phyloP scores from a whole-genome alignment of 2,113 vertebrate genomes.

The Passer montanus region DNA sequence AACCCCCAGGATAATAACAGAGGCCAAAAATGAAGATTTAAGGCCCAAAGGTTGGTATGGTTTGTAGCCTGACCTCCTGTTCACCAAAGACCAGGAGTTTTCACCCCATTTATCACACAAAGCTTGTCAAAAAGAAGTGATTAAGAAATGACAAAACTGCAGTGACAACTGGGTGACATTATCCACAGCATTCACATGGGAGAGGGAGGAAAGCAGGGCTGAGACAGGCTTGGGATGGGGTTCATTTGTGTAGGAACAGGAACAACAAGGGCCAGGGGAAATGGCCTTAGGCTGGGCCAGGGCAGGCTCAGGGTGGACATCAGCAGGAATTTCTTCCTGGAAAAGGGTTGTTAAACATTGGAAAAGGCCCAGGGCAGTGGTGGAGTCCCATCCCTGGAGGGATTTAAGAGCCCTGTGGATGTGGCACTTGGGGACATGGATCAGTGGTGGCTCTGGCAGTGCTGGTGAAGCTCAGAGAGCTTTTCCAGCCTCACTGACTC shows the following conservation, averaged over 20 bases:
- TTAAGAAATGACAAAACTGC: neutral
- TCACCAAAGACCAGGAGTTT: neutral
- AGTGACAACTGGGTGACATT: fast-evolving
- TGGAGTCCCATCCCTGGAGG: neutral
- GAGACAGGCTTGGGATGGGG: neutral
- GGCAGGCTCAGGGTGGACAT: too few relatives aligned
- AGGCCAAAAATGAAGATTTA: neutral
- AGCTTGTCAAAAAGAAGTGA: neutral
- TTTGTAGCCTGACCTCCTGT: too few relatives aligned
- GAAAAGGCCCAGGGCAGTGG: too few relatives aligned
- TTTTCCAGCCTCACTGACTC: neutral
- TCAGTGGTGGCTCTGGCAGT: neutral
- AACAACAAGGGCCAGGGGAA: neutral
- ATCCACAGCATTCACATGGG: fast-evolving
- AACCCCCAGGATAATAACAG: fast-evolving
- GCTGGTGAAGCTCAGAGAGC: neutral
- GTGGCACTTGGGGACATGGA: neutral
- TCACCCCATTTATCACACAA: fast-evolving
- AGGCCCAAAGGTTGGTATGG: neutral
- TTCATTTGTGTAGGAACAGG: fast-evolving
- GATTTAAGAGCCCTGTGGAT: neutral
- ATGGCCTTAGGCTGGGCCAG: neutral
- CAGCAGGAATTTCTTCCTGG: neutral
- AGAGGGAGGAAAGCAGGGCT: neutral
- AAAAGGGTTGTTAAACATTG: too few relatives aligned